A percentile compares a stretch with the other conserved stretches of the same genome.
These are phyloP conservation scores for Meandrusa payeni DNA, from an alignment of 2,888 invertebrate genomes.

Conservation along the genomic window DNA sequence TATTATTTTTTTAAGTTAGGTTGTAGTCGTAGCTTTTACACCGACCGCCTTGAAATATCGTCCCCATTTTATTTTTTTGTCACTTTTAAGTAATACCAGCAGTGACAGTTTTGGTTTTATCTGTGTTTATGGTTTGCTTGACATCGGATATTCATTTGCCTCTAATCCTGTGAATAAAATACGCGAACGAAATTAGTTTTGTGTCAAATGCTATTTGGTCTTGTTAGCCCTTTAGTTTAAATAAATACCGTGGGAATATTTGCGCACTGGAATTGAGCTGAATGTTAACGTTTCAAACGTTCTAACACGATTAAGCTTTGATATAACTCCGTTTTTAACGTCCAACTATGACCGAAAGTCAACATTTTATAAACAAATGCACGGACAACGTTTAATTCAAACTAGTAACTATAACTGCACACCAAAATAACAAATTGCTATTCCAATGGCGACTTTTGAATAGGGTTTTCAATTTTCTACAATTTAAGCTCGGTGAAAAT, in stretches of 20 bases:
- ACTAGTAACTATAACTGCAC: conserved; percentile 32
- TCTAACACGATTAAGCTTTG: conserved; percentile 19
- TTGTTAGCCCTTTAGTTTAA: not conserved
- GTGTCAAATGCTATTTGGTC: too few species aligned
- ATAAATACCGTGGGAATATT: conserved; percentile 9
- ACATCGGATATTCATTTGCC: too few species aligned
- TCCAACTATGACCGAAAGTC: conserved; percentile 8
- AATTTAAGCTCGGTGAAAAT: conserved; percentile 44
- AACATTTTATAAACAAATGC: conserved; percentile 29
- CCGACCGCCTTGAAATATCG: too few species aligned
- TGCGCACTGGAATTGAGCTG: conserved; percentile 1
- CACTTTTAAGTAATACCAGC: too few species aligned
- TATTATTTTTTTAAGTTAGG: too few species aligned
- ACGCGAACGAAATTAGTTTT: too few species aligned
- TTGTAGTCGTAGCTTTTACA: too few species aligned
- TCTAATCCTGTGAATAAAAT: too few species aligned
- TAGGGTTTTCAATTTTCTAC: conserved; percentile 33
- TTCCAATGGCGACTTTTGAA: conserved; percentile 37
- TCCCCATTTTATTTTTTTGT: too few species aligned
- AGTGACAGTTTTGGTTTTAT: too few species aligned
- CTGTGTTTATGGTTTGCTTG: too few species aligned
- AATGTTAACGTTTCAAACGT: conserved; percentile 13
- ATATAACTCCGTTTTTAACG: conserved; percentile 13
- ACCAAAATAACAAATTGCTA: conserved; percentile 41
- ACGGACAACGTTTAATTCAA: conserved; percentile 31